Conservation (phyloP, 2,888 invertebrate genomes). For the Zhuqinia jingwanae region DNA sequence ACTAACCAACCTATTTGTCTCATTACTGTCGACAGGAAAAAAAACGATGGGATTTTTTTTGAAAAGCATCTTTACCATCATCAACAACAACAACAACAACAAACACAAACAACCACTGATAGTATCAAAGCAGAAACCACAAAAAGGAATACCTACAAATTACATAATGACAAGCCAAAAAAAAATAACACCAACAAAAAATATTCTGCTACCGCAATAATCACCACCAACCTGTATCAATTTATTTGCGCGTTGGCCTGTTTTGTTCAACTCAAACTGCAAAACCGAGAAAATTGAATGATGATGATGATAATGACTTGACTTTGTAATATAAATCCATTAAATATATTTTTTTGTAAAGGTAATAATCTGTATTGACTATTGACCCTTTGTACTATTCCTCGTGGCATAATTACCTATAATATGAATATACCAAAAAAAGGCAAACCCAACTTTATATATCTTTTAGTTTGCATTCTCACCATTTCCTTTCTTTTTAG, state of each 20-base stretch:
- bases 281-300: conserved; percentile 36
- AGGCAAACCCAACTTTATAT: no score
- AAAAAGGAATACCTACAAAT: conserved; percentile 55
- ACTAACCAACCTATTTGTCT: conserved; percentile 32
- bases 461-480: neutral
- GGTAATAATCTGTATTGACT: conserved; percentile 42
- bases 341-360: no score
- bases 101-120: conserved; percentile 13
- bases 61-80: neutral
- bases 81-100: conserved; percentile 12
- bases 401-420: neutral
- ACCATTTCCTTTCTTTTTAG: conserved; percentile 18
- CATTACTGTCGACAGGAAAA: conserved; percentile 25
- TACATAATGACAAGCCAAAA: conserved; percentile 62
- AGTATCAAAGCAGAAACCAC: conserved; percentile 41
- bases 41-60: neutral
- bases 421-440: neutral
- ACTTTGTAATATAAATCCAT: no score
- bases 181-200: neutral
- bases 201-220: neutral
- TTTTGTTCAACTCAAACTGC: neutral
- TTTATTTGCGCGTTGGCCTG: neutral
- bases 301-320: no score
- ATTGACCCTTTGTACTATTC: conserved; percentile 38
- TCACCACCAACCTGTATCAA: neutral